phyloP scores from a whole-genome alignment of 2,888 invertebrate genomes.

The Aphodius granarius region DNA sequence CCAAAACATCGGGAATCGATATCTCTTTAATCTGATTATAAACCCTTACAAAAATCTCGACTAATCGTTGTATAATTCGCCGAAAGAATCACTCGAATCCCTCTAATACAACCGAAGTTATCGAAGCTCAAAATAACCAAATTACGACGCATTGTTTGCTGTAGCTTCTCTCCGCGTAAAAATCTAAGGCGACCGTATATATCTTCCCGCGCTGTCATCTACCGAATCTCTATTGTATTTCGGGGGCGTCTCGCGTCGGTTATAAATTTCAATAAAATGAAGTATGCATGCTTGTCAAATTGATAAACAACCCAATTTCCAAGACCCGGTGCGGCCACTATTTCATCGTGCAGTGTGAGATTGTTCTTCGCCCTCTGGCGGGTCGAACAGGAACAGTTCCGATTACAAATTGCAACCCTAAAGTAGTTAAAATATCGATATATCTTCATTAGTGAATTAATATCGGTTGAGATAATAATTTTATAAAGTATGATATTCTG shows the following conservation, averaged over 20 bases:
- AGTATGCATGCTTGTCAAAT: slow-evolving; percentile 33
- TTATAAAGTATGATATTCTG: too few relatives aligned
- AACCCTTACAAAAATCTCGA: too few relatives aligned
- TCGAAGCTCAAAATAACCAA: too few relatives aligned
- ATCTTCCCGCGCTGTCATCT: not conserved
- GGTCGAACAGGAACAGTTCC: not conserved
- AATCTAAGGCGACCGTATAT: not conserved
- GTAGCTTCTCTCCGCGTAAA: not conserved
- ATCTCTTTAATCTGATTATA: too few relatives aligned
- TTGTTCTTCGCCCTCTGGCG: not conserved
- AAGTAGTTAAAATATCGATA: not conserved
- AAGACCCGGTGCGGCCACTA: slow-evolving; percentile 3
- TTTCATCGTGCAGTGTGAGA: not conserved
- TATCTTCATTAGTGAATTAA: not conserved
- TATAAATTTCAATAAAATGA: slow-evolving; percentile 33
- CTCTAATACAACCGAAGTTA: too few relatives aligned
- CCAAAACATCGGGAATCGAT: too few relatives aligned
- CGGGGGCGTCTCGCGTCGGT: not conserved
- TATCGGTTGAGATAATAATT: too few relatives aligned
- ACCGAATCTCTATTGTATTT: not conserved
- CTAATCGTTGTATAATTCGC: too few relatives aligned
- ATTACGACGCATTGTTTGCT: too few relatives aligned
- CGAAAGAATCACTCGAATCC: too few relatives aligned
- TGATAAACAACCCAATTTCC: slow-evolving; percentile 38
- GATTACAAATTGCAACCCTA: not conserved